Evolutionary conservation across 30 jellyfish, hydroid and myxozoan genomes (phyloP).

Genomic region (Hydra vulgaris): DNA sequence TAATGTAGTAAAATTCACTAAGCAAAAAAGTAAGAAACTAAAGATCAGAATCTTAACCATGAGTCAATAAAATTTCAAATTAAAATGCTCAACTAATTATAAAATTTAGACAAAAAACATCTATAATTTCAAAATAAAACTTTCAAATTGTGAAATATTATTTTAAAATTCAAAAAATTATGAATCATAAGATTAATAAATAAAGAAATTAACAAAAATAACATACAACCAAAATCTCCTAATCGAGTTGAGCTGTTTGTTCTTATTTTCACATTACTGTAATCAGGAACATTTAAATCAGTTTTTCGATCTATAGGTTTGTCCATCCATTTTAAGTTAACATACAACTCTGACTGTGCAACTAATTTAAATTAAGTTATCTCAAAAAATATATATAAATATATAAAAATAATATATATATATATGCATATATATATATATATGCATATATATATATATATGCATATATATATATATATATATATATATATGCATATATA

Average conservation of each 20-base stretch:
- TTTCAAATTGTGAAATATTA: too few relatives aligned
- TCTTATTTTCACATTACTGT: not conserved
- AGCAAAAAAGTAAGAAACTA: not conserved
- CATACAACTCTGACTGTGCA: not conserved
- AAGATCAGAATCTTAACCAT: not conserved
- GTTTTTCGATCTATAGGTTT: not conserved
- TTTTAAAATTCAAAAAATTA: too few relatives aligned
- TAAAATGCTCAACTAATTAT: too few relatives aligned
- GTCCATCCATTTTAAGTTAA: not conserved
- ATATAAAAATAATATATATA: too few relatives aligned
- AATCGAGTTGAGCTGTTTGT: not conserved
- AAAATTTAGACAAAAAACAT: too few relatives aligned
- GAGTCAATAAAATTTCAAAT: too few relatives aligned
- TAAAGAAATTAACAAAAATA: not conserved
- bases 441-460: too few relatives aligned
- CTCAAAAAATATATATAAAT: too few relatives aligned
- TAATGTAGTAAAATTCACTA: conserved; percentile 37
- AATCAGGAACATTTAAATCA: not conserved
- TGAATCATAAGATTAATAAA: not conserved
- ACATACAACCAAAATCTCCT: not conserved
- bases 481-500: too few relatives aligned
- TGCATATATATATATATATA: too few relatives aligned
- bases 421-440: too few relatives aligned
- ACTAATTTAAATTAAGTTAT: not conserved
- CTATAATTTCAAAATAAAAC: too few relatives aligned